Evolutionary conservation across 1,140 invertebrate species (phyloP).

Genomic region (Calephelis nemesis): DNA sequence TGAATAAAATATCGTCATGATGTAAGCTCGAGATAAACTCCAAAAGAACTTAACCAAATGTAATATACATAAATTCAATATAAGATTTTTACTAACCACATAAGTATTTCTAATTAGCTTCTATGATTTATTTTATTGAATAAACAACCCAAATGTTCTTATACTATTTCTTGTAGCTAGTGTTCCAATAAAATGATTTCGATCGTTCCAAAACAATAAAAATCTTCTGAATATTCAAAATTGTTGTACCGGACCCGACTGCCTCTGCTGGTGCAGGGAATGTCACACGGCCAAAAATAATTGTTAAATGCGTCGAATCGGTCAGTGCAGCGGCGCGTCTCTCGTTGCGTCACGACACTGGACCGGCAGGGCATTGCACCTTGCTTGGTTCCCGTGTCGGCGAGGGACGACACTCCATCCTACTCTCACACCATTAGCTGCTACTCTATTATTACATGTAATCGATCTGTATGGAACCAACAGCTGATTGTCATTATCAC

Average conservation of each 20-base stretch:
- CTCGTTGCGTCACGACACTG: conserved; percentile 71
- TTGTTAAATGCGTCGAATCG: conserved; percentile 47
- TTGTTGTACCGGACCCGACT: background rate
- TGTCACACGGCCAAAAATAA: conserved; percentile 68
- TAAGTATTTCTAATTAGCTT: no score
- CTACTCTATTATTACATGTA: conserved; percentile 42
- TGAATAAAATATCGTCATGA: no score
- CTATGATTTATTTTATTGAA: no score
- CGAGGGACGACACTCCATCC: conserved; percentile 36
- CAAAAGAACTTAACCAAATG: no score
- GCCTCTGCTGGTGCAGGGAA: conserved; percentile 52
- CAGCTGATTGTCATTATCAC: conserved; percentile 67
- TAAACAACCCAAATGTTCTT: no score
- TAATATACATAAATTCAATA: no score
- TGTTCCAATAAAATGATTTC: no score
- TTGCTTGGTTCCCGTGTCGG: conserved; percentile 41
- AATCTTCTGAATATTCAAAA: background rate
- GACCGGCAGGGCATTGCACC: conserved; percentile 69
- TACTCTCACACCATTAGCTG: conserved; percentile 34
- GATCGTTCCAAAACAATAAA: no score
- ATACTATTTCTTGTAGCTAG: no score
- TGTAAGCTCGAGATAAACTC: no score
- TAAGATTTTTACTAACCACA: no score
- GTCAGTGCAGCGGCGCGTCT: conserved; percentile 65
- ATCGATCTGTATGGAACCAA: conserved; percentile 63